phyloP scores from a whole-genome alignment of 2,797 vertebrate genomes.

The Hyperoplus lanceolatus region DNA sequence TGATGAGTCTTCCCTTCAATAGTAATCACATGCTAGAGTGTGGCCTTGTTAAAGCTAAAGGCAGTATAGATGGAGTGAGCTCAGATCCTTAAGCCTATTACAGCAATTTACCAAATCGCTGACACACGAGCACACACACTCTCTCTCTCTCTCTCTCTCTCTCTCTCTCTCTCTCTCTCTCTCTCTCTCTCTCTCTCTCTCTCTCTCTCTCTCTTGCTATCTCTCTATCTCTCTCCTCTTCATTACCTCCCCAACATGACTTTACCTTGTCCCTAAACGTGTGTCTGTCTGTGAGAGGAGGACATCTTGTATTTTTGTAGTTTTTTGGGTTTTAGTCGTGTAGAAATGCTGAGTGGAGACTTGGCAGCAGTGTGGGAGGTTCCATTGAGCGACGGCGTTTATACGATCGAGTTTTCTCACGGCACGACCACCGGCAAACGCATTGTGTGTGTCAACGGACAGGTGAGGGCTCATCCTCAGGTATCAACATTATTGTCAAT shows the following conservation, averaged over 20 bases:
- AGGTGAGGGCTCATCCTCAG: constrained; percentile 75
- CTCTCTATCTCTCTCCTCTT: too few species aligned
- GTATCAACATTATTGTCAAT: too few species aligned
- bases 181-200: too few species aligned
- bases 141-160: too few species aligned
- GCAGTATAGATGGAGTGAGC: constrained; percentile 2
- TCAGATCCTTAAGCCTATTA: constrained; percentile 65
- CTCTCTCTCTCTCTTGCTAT: too few species aligned
- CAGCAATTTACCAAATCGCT: constrained; percentile 51
- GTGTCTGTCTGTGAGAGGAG: neutral
- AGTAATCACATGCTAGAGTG: too few species aligned
- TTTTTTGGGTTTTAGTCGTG: neutral
- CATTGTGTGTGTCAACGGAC: constrained; percentile 91
- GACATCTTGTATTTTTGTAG: neutral
- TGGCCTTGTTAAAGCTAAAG: neutral
- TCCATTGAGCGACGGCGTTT: constrained; percentile 91
- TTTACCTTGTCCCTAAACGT: too few species aligned
- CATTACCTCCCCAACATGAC: neutral
- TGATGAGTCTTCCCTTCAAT: too few species aligned
- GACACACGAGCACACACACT: too few species aligned
- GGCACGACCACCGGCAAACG: constrained; percentile 95
- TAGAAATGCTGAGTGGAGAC: constrained; percentile 84
- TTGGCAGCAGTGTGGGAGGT: constrained; percentile 94
- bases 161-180: too few species aligned
- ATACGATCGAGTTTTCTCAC: constrained; percentile 94